These are phyloP conservation scores for Drepanosiphum platanoidis DNA, from an alignment of 2,888 invertebrate species.

Conservation along the genomic window DNA sequence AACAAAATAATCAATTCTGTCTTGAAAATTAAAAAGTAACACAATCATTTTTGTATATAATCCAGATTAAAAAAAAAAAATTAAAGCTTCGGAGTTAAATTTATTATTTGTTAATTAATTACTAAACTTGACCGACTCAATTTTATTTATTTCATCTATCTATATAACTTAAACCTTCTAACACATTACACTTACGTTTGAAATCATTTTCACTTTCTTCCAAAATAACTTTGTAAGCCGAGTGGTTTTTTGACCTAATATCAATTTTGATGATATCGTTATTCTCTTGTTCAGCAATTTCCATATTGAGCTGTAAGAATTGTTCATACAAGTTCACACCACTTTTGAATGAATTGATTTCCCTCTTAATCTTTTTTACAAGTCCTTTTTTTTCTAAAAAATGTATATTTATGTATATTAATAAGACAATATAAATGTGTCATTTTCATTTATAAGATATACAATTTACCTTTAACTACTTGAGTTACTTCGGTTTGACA, in stretches of 20 bases:
- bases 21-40: too few relatives aligned
- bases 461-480: not conserved
- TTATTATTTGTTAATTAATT: too few relatives aligned
- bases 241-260: not conserved
- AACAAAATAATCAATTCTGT: too few relatives aligned
- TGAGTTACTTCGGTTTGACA: not conserved
- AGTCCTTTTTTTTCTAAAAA: slow-evolving; percentile 37
- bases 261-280: not conserved
- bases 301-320: slow-evolving; percentile 33
- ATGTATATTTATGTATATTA: not conserved
- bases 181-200: slow-evolving; percentile 3
- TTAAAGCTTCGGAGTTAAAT: too few relatives aligned
- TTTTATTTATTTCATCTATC: too few relatives aligned
- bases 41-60: too few relatives aligned
- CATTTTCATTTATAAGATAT: not conserved
- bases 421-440: not conserved
- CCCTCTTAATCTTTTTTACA: slow-evolving; percentile 24
- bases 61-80: too few relatives aligned
- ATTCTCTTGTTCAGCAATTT: slow-evolving; percentile 4
- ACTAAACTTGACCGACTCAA: too few relatives aligned
- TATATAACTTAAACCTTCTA: too few relatives aligned
- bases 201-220: slow-evolving; percentile 24
- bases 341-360: slow-evolving; percentile 26
- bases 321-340: slow-evolving; percentile 31
- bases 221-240: slow-evolving; percentile 1